Conservation (phyloP, 2,113 vertebrate species). For the Lagopus muta region DNA sequence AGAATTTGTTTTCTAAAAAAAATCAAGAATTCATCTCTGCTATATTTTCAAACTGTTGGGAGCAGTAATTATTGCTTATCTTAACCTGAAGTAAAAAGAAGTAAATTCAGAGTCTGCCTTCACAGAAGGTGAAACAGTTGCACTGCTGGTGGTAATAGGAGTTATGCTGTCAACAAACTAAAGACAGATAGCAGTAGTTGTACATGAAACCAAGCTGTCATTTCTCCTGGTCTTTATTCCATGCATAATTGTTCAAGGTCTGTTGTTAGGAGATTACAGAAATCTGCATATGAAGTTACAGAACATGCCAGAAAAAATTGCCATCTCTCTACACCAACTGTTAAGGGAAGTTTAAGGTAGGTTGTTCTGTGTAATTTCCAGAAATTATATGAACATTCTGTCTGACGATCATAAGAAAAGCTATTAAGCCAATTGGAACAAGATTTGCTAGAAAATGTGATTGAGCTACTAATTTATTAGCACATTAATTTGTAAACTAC, state of each 20-base stretch:
- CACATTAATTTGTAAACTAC: neutral
- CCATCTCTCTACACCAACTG: constrained; percentile 14
- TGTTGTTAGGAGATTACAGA: constrained; percentile 66
- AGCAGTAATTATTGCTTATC: neutral
- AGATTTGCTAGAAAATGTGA: neutral
- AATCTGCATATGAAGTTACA: constrained; percentile 8
- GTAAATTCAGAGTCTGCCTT: rapidly evolving
- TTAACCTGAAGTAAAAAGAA: neutral
- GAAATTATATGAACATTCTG: neutral
- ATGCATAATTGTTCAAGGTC: constrained; percentile 43
- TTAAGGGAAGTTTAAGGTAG: constrained; percentile 15
- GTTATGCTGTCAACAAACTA: neutral
- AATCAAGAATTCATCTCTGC: neutral
- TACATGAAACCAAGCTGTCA: constrained; percentile 40
- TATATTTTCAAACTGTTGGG: neutral
- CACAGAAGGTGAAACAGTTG: neutral
- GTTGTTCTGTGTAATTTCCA: neutral
- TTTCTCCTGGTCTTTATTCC: constrained; percentile 32
- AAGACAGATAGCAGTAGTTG: constrained; percentile 9
- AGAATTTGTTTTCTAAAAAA: neutral
- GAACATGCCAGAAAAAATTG: constrained; percentile 9
- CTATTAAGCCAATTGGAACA: neutral
- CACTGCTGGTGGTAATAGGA: neutral
- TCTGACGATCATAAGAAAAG: neutral
- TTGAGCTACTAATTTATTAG: neutral